Conservation (phyloP, 2,113 vertebrate genomes). For the Xenus cinereus region DNA sequence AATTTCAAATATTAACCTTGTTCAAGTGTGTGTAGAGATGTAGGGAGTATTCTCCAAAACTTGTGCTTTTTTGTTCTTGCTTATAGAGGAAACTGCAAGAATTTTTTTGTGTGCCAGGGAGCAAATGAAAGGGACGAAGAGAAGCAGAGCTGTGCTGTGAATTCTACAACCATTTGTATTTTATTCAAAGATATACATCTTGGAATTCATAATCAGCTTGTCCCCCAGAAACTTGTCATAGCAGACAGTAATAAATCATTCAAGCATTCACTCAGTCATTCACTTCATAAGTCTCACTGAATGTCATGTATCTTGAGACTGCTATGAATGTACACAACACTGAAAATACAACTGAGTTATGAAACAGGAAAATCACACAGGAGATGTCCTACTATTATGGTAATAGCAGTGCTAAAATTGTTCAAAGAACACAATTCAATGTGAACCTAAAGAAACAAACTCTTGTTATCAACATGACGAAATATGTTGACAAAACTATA, state of each 20-base stretch:
- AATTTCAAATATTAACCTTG: not conserved
- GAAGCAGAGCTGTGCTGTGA: not conserved
- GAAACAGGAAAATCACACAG: not conserved
- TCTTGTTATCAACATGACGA: not conserved
- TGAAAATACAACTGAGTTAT: not conserved
- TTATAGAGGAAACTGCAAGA: not conserved
- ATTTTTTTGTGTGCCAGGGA: not conserved
- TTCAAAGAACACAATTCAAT: not conserved
- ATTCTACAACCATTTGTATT: not conserved
- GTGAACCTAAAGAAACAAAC: not conserved
- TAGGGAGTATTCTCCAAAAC: not conserved
- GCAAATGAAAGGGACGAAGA: not conserved
- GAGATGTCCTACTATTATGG: not conserved
- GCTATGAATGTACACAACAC: not conserved
- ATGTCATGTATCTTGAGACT: not conserved
- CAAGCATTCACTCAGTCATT: not conserved
- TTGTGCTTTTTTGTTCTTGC: not conserved
- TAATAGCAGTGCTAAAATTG: not conserved
- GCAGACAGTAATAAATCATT: slow-evolving; percentile 25
- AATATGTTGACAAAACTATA: not conserved
- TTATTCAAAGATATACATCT: not conserved
- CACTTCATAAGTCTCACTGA: not conserved
- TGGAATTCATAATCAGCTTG: not conserved
- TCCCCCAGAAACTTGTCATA: not conserved
- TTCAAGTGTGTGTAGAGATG: not conserved